Conservation (phyloP, 2,113 vertebrate species). For the Corvus moneduloides region DNA sequence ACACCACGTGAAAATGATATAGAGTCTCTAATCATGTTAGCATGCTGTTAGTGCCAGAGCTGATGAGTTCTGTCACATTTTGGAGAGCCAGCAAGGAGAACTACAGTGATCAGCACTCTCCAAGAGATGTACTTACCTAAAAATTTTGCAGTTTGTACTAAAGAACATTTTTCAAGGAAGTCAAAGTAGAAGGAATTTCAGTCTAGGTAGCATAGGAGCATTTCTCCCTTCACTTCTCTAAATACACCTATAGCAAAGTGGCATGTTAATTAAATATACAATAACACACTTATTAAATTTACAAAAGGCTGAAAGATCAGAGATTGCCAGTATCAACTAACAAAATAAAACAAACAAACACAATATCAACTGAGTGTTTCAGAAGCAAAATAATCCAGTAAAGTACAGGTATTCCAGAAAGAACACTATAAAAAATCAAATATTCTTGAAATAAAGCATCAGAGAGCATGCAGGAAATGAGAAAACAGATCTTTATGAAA, state of each 20-base stretch:
- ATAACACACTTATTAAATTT: not conserved
- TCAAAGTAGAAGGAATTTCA: not conserved
- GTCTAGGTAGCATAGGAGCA: not conserved
- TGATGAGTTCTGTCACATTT: not conserved
- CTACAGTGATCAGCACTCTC: not conserved
- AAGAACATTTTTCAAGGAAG: not conserved
- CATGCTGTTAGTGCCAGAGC: not conserved
- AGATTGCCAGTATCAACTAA: not conserved
- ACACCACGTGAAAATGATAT: not conserved
- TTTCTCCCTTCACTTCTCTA: not conserved
- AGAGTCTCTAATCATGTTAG: not conserved
- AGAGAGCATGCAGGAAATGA: not conserved
- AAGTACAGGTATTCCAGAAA: not conserved
- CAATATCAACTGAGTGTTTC: not conserved
- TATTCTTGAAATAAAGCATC: not conserved
- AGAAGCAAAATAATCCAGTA: not conserved
- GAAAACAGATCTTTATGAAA: not conserved
- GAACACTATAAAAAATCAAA: not conserved
- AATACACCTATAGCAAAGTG: not conserved
- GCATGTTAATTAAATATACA: not conserved
- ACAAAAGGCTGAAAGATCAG: not conserved
- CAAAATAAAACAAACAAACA: not conserved
- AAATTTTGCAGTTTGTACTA: not conserved
- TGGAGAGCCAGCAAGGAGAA: not conserved
- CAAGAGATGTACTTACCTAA: not conserved